phyloP scores from a whole-genome alignment of 2,888 invertebrate genomes.

The Cepaea hortensis region DNA sequence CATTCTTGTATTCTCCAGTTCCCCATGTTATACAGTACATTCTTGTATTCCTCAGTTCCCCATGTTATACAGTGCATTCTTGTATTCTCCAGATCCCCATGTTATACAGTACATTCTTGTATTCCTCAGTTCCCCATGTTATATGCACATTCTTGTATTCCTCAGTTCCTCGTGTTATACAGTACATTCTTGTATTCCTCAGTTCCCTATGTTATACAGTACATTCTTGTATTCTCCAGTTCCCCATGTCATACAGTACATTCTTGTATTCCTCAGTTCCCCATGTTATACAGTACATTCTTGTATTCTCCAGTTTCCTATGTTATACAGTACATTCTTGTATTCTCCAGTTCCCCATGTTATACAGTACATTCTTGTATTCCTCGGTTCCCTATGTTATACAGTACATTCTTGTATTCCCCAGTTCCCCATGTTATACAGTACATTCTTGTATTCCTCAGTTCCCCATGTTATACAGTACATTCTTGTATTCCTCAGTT shows the following conservation, averaged over 20 bases:
- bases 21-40: background rate
- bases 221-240: background rate
- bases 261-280: background rate
- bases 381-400: too few relatives aligned
- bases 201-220: slow-evolving; percentile 57
- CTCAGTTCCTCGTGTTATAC: background rate
- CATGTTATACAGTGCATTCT: background rate
- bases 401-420: background rate
- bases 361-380: too few relatives aligned
- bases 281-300: too few relatives aligned
- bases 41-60: background rate
- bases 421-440: background rate
- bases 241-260: background rate
- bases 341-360: too few relatives aligned
- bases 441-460: background rate
- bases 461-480: background rate
- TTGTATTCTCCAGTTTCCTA: too few relatives aligned
- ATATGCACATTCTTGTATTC: background rate
- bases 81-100: background rate
- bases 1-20: too few relatives aligned
- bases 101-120: background rate
- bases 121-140: background rate
- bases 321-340: too few relatives aligned
- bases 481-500: background rate
- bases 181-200: slow-evolving; percentile 32